Evolutionary conservation across 2,797 vertebrate species (phyloP), one percentile per base, ranked within the genome.

Genomic region (Cryptoblepharus egeriae): DNA sequence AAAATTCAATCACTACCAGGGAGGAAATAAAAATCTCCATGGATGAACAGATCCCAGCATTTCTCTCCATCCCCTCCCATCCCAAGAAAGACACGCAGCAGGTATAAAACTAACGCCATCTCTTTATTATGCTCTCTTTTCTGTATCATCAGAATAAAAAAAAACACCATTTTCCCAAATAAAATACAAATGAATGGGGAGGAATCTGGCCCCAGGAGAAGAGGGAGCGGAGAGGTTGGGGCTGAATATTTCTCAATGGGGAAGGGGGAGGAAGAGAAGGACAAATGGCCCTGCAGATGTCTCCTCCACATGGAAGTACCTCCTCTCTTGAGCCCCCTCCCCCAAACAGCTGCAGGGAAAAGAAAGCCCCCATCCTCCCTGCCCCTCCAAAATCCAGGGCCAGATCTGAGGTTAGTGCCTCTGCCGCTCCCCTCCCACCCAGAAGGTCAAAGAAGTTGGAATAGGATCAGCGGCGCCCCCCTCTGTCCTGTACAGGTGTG

Each of bases 401-500:
- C 32, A 39, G 16, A 18, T 45, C 24, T 4, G 76, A 70, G 85
- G 32, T 49, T 69, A 58, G 37, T 15, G 69, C 16, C 32, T 26
- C 67, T 30, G 5, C 37, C 22, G 2, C 39, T n/a, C 68, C 24
- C 65, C 49, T 20, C 24, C 77, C 32, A 22, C 60, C 16, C 18
- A 8, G 57, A 16, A 57, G 71, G 39, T 80, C 71, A 80, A 80
- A 70, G 64, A 45, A 60, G 73, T 3, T 52, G 71, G 80, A 55
- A 64, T 30, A 6, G 45, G 20, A 52, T 85, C 91, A 93, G 93
- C 95, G 97, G 57, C 97, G 96, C 82, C 97, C 95, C 68, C 97
- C 97, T 84, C 97, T 95, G 80, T 95, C 92, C 26, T 95, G 92
- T 77, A 93, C 93, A 49, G 96, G 96, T 82, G 97, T 98, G 95